A percentile compares a stretch with the other conserved stretches of the same genome.
These are phyloP conservation scores for Antigone vipio DNA, from an alignment of 2,113 vertebrate genomes.

Conservation along the genomic window DNA sequence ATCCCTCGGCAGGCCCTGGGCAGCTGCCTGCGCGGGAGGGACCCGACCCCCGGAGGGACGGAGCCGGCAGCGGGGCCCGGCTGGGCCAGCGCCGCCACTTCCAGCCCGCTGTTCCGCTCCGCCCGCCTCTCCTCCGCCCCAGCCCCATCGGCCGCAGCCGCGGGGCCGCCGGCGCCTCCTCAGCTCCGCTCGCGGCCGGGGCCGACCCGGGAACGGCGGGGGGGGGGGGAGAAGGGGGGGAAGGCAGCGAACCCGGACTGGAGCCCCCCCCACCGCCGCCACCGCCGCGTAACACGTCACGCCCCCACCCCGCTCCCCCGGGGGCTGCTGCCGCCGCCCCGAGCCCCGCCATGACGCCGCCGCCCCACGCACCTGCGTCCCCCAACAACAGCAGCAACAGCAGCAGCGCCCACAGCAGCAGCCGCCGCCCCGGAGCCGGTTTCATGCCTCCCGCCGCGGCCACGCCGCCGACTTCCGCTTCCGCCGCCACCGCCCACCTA, in stretches of 20 bases:
- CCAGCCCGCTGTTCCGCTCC: no score
- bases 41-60: no score
- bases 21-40: no score
- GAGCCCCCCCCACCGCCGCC: not conserved
- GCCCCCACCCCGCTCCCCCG: not conserved
- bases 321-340: no score
- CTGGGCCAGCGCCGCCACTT: no score
- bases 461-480: not conserved
- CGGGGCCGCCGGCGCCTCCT: not conserved
- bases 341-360: not conserved
- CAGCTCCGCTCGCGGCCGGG: not conserved
- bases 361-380: not conserved
- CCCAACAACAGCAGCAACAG: not conserved
- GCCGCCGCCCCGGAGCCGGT: not conserved
- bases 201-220: not conserved
- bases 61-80: no score
- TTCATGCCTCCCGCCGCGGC: slow-evolving; percentile 91
- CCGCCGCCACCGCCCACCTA: not conserved
- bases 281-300: no score
- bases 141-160: no score
- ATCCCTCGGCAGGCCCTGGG: no score
- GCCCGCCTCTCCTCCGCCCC: no score
- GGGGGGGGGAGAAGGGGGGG: no score
- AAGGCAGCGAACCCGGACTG: not conserved
- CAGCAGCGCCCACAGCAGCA: not conserved